A percentile compares a stretch with the other conserved stretches of the same genome.
Evolutionary conservation across 2,888 invertebrate species (phyloP).

Genomic region (Xestobium rufovillosum): DNA sequence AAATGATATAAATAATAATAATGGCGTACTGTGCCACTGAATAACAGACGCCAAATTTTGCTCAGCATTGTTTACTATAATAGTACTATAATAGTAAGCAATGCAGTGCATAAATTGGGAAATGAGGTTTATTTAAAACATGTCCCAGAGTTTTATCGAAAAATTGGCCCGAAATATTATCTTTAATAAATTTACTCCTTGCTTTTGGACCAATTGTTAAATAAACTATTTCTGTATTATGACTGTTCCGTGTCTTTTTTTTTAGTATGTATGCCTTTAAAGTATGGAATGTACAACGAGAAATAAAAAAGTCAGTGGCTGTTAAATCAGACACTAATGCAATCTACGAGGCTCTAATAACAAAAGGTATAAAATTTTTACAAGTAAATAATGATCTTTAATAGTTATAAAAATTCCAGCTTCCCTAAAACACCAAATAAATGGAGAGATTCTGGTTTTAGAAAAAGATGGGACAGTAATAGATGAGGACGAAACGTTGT

Average conservation of each 20-base stretch:
- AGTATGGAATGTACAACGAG: background rate
- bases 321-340: background rate
- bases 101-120: too few species aligned
- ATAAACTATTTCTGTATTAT: too few species aligned
- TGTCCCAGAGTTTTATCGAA: too few species aligned
- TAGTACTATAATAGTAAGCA: too few species aligned
- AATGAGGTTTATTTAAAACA: too few species aligned
- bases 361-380: background rate
- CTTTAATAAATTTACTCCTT: too few species aligned
- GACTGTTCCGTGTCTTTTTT: constrained; percentile 2
- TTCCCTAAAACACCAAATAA: constrained; percentile 8
- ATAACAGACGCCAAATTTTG: too few species aligned
- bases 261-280: background rate
- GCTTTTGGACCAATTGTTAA: too few species aligned
- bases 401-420: constrained; percentile 6
- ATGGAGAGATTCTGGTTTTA: constrained; percentile 9
- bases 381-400: background rate
- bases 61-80: too few species aligned
- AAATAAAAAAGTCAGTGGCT: background rate
- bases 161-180: too few species aligned
- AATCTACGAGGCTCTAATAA: background rate
- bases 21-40: too few species aligned
- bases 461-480: constrained; percentile 11
- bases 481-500: constrained; percentile 8
- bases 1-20: too few species aligned